Evolutionary conservation across 1,140 invertebrate species (phyloP).

Genomic region (Bombus pyrosoma): DNA sequence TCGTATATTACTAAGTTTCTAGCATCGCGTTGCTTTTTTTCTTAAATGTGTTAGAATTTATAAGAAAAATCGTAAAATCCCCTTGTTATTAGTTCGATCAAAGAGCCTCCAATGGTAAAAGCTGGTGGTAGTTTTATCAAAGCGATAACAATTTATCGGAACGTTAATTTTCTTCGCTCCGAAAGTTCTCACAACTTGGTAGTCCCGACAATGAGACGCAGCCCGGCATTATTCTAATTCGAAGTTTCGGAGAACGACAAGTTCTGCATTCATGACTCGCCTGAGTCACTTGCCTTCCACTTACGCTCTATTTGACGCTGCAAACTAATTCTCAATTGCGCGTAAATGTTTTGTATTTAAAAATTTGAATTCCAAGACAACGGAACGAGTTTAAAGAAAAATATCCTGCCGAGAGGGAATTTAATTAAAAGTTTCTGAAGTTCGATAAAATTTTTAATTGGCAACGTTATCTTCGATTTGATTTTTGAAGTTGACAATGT

Average conservation of each 20-base stretch:
- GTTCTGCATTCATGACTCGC: neutral
- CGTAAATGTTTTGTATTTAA: neutral
- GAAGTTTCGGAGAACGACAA: conserved; percentile 22
- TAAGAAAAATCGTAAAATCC: neutral
- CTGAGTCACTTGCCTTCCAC: neutral
- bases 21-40: neutral
- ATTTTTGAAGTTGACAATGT: neutral
- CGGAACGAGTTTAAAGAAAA: neutral
- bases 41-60: neutral
- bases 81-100: neutral
- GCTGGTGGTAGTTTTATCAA: neutral
- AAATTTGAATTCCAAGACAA: neutral
- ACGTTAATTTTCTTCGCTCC: conserved; percentile 8
- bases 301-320: conserved; percentile 19
- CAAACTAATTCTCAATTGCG: neutral
- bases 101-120: neutral
- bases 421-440: conserved; percentile 13
- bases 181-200: conserved; percentile 1
- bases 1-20: neutral
- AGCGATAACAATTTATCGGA: neutral
- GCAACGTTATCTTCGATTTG: neutral
- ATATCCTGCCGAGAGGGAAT: neutral
- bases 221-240: conserved; percentile 39
- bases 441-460: neutral
- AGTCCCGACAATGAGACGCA: neutral